Evolutionary conservation across 2,113 vertebrate genomes (phyloP).

Genomic region (Semnornis frantzii): DNA sequence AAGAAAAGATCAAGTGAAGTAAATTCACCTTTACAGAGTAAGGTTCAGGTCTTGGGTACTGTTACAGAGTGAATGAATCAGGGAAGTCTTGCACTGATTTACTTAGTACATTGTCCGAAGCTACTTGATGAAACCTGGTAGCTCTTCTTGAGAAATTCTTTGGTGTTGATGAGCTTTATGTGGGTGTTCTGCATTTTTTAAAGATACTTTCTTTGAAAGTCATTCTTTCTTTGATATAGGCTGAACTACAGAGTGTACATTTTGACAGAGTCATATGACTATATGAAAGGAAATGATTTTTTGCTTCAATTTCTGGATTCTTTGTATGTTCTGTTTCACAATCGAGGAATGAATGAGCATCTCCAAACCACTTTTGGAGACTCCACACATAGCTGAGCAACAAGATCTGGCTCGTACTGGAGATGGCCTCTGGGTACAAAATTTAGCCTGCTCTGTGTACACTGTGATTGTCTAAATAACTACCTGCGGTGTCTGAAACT

Average conservation of each 20-base stretch:
- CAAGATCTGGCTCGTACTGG: not conserved
- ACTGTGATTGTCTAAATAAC: not conserved
- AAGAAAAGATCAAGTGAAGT: constrained; percentile 46
- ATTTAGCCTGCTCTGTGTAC: not conserved
- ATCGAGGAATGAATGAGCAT: not conserved
- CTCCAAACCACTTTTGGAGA: not conserved
- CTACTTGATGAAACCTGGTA: not conserved
- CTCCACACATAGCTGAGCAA: not conserved
- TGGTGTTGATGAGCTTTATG: not conserved
- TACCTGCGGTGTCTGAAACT: not conserved
- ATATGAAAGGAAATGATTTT: not conserved
- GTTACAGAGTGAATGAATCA: not conserved
- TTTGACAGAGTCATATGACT: not conserved
- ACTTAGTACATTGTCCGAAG: not conserved
- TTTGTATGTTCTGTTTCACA: not conserved
- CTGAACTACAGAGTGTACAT: not conserved
- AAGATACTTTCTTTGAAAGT: not conserved
- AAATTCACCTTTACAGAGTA: constrained; percentile 36
- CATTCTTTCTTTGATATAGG: not conserved
- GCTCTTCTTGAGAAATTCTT: not conserved
- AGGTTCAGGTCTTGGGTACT: constrained; percentile 24
- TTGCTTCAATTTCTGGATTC: not conserved
- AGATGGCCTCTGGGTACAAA: not conserved
- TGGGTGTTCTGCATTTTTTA: not conserved
- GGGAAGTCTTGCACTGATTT: not conserved